Percentiles rank a stretch among this genome's conserved stretches.
Evolutionary conservation across 2,113 vertebrate species (phyloP).

Genomic region (Hydrolagus affinis): DNA sequence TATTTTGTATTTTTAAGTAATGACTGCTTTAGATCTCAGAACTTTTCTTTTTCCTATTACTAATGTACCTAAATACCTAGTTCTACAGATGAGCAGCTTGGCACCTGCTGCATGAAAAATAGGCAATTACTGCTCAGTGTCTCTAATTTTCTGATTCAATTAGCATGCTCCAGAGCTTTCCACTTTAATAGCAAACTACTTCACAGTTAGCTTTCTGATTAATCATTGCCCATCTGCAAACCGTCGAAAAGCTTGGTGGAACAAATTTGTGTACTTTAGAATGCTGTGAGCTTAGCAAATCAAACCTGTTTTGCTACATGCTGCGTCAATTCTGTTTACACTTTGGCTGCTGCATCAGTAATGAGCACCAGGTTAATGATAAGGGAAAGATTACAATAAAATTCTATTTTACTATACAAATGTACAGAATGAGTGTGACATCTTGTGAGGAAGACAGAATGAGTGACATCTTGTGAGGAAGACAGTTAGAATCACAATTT

Average conservation of each 20-base stretch:
- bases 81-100: slow-evolving; percentile 98
- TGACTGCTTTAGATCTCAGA: slow-evolving; percentile 48
- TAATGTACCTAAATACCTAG: slow-evolving; percentile 99
- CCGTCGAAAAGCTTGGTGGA: slow-evolving; percentile 85
- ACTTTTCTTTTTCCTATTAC: slow-evolving; percentile 94
- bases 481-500: not conserved
- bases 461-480: not conserved
- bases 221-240: slow-evolving; percentile 98
- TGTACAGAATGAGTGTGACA: not conserved
- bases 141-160: slow-evolving; percentile 99
- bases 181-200: slow-evolving; percentile 99
- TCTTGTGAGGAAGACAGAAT: not conserved
- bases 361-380: slow-evolving; percentile 66
- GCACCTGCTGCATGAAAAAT: slow-evolving; percentile 98
- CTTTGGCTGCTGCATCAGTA: slow-evolving; percentile 71
- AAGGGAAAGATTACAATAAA: slow-evolving; percentile 70
- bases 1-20: not conserved
- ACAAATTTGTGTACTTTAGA: slow-evolving; percentile 90
- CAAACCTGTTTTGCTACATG: slow-evolving; percentile 79
- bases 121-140: slow-evolving; percentile 96
- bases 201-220: slow-evolving; percentile 99
- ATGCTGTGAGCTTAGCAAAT: slow-evolving; percentile 77
- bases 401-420: slow-evolving; percentile 59
- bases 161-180: slow-evolving; percentile 99
- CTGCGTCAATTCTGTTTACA: slow-evolving; percentile 75